A percentile compares a stretch with the other conserved stretches of the same genome.
Evolutionary conservation across 2,113 vertebrate species (phyloP).

Genomic region (Acanthisitta chloris): DNA sequence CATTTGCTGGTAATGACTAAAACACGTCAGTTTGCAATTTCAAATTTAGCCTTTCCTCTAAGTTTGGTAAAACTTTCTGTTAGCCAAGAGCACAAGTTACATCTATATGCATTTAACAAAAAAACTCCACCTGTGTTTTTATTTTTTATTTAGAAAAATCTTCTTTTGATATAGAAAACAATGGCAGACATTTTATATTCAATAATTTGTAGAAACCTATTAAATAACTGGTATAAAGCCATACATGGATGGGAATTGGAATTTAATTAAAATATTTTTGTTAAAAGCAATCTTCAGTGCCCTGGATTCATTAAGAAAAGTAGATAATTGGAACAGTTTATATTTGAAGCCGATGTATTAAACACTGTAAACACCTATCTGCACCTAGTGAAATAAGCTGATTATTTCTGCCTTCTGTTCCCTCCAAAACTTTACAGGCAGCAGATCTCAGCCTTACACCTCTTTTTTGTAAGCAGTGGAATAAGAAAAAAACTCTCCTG

Average conservation of each 20-base stretch:
- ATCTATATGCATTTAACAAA: not conserved
- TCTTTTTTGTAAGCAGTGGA: not conserved
- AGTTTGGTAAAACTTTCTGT: not conserved
- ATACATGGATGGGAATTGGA: not conserved
- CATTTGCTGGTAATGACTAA: not conserved
- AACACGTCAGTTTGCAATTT: accelerated
- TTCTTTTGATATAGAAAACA: not conserved
- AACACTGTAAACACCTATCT: not conserved
- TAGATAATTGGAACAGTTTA: not conserved
- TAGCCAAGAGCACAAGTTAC: not conserved
- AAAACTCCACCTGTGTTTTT: accelerated
- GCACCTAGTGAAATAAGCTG: constrained; percentile 12
- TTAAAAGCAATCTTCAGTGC: not conserved
- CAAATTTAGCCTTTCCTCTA: not conserved
- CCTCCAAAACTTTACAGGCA: not conserved
- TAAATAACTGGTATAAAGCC: not conserved
- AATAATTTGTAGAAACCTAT: not conserved
- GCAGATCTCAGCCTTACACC: not conserved
- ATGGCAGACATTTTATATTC: not conserved
- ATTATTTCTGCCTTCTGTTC: constrained; percentile 21
- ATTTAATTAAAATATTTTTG: not conserved
- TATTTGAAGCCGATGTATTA: not conserved
- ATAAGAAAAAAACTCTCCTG: not conserved
- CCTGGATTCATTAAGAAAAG: not conserved
- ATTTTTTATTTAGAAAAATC: not conserved